Base-by-base conservation (phyloP, 2,113 vertebrate genomes). In the Phaethornis superciliosus region DNA sequence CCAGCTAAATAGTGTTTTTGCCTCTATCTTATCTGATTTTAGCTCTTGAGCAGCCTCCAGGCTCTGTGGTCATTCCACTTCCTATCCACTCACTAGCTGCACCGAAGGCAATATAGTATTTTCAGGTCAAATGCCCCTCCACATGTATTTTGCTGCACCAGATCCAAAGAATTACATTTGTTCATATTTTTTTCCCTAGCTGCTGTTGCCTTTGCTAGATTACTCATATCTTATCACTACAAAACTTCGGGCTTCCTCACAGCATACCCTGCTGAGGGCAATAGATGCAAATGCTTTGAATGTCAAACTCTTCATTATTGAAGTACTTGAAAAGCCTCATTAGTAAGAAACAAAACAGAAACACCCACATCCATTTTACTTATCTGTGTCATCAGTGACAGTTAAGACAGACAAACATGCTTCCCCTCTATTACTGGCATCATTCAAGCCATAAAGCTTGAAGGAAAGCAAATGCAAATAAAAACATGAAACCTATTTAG, bases 281-380 rank as follows among this genome's bases (percentile, higher is more conserved):
- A 97, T 83, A 94, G 78, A 95, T 94, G 72, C 26, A 80, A 93
- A 87, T 4, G 13, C 18, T 96, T 95, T 0, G 4, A 89, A 95
- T 92, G 90, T 95, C 77, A 92, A 84, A 93, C 10, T 93, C 93
- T 96, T 96, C 88, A 81, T 96, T 96, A 95, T 49, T 92, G 65
- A 96, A 96, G 93, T 88, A 93, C 84, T 96, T 96, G 95, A 97
- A 97, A 97, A 93, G 33, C 42, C 54, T 97, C 30, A 56, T 96
- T 97, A 97, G 72, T 96, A 96, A 90, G 78, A 96, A 97, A 95
- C 60, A 96, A 97, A 97, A 88, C 51, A 95, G 94, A 85, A 96
- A 96, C 70, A 62, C 84, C 85, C 81, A 97, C 89, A 95, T 95
- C 82, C 71, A 24, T 96, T 96, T 96, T 91, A 81, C 69, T 96